Evolutionary conservation across 2,113 vertebrate genomes (phyloP).

Genomic region (Callipepla californica): DNA sequence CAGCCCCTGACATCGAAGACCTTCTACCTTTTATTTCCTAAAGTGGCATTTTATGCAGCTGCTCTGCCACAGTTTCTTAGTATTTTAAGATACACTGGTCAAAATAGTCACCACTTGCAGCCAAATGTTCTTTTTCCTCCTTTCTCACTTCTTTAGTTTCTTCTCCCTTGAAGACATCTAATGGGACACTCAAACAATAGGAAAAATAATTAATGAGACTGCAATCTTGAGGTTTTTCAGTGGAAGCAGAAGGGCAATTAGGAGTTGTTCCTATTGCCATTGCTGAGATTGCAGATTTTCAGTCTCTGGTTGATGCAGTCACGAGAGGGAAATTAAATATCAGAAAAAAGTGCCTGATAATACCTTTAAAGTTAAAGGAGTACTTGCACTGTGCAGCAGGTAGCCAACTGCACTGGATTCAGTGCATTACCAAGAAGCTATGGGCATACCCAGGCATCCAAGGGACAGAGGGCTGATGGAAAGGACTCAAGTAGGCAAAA

Average conservation of each 20-base stretch:
- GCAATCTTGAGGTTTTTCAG: not conserved
- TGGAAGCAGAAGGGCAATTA: not conserved
- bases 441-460: not conserved
- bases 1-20: not conserved
- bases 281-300: not conserved
- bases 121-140: not conserved
- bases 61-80: not conserved
- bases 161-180: not conserved
- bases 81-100: not conserved
- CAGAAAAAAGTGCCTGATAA: not conserved
- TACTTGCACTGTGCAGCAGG: not conserved
- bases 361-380: not conserved
- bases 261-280: not conserved
- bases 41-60: not conserved
- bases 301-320: not conserved
- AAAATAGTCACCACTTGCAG: not conserved
- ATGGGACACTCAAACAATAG: not conserved
- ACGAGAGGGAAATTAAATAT: not conserved
- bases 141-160: not conserved
- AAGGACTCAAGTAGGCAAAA: not conserved
- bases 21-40: not conserved
- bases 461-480: not conserved
- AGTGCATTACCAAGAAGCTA: rapidly evolving
- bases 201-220: not conserved
- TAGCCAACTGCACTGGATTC: not conserved